Evolutionary conservation across 2,888 invertebrate species (phyloP).

Genomic region (Thyatira batis): DNA sequence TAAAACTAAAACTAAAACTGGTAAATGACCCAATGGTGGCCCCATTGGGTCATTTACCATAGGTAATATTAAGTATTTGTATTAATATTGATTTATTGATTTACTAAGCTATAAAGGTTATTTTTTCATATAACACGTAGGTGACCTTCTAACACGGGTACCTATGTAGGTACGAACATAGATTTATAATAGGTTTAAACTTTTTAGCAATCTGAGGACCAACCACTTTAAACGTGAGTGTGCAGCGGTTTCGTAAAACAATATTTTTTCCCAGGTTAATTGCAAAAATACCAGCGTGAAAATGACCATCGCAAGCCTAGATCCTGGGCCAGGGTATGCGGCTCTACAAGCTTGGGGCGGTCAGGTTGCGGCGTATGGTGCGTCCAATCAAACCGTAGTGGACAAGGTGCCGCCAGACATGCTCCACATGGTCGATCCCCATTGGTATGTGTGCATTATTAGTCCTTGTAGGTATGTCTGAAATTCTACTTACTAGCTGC

Average conservation of each 20-base stretch:
- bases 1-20: too few species aligned
- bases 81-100: too few species aligned
- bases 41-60: too few species aligned
- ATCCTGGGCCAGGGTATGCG: conserved; percentile 72
- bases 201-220: too few species aligned
- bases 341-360: conserved; percentile 77
- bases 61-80: too few species aligned
- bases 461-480: not conserved
- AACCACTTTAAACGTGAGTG: not conserved
- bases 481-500: not conserved
- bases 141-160: too few species aligned
- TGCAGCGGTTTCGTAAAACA: conserved; percentile 1
- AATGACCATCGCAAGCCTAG: conserved; percentile 69
- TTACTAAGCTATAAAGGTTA: too few species aligned
- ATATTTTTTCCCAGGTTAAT: conserved; percentile 35
- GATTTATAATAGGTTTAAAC: too few species aligned
- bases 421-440: conserved; percentile 88
- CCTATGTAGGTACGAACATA: too few species aligned
- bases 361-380: conserved; percentile 73
- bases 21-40: too few species aligned
- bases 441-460: conserved; percentile 83
- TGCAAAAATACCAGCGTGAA: conserved; percentile 25
- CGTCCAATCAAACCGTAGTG: conserved; percentile 89
- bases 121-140: too few species aligned
- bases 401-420: conserved; percentile 90